Base-by-base conservation (phyloP, 1,140 invertebrate genomes). In the Tachypleus tridentatus region DNA sequence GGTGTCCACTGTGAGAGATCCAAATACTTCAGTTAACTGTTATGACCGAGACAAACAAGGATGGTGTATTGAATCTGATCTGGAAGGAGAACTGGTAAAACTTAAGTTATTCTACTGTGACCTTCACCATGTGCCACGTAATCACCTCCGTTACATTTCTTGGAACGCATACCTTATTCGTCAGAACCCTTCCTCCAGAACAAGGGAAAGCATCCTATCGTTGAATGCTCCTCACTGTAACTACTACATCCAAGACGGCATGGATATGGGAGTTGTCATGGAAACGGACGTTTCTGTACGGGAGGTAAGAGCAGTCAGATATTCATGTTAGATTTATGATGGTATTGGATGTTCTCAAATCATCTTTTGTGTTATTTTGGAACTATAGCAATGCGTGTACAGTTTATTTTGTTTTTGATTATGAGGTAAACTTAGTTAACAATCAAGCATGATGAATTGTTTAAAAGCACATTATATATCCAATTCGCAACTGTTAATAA, bases 21-120 rank as follows among this genome's bases (percentile, higher is more conserved):
- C 69, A 3, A 57, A 51, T 10, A 53, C 70, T 4, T 62, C 65
- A 9, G 82, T 85, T 0, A 87, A 87, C 11, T 89, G 87, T 73
- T 91, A 90, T 76, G 89, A 93, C 75, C 78, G 87, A 2, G 89
- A 92, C 73, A 90, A 91, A 69, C 86, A 88, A 72, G 87, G 86
- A 0, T 93, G 90, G 90, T 82, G 84, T 48, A 78, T 93, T 11
- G 84, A 90, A 67, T 84, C 86, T 5, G 89, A 92, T 74, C 83
- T 87, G 7, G 87, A 89, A 70, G 56, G 86, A 0, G 87, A 91
- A 68, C 86, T 84, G 4, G 83, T 91, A 49, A 79, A 86, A 50
- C 78, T 93, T 29, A 72, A 73, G 60, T 62, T 93, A 74, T 85
- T 89, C 65, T 92, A 89, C 78, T 87, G 88, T 62, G 89, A 92